A percentile compares a stretch with the other conserved stretches of the same genome.
Conservation (phyloP, 2,888 invertebrate genomes). For the Oasisia sp. region DNA sequence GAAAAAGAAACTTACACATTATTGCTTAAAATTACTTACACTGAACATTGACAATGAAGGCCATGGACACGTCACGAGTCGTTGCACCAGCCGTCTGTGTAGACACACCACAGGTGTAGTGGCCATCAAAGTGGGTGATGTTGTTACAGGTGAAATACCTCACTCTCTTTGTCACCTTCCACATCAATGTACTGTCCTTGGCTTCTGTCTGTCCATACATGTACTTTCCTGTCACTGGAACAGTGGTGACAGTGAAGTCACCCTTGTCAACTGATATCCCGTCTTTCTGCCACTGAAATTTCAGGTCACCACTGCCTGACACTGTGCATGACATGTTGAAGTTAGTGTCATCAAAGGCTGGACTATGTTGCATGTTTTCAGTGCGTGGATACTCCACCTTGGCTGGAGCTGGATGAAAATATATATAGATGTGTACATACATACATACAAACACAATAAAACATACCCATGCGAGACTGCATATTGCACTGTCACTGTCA, state of each 20-base stretch:
- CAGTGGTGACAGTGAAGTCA: background rate
- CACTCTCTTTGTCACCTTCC: background rate
- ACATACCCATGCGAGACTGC: too few species aligned
- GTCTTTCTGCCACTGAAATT: background rate
- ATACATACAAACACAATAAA: too few species aligned
- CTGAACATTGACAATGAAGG: background rate
- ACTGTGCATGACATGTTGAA: too few species aligned
- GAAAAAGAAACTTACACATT: background rate
- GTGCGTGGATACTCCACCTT: too few species aligned
- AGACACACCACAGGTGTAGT: background rate
- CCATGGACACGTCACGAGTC: too few species aligned
- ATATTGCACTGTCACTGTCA: too few species aligned
- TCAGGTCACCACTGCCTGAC: too few species aligned
- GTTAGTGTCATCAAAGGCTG: too few species aligned
- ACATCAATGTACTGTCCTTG: background rate
- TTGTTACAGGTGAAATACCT: background rate
- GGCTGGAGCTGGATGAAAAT: too few species aligned
- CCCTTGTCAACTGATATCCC: background rate
- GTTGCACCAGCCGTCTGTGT: constrained; percentile 7
- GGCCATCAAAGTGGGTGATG: background rate
- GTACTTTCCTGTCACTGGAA: background rate
- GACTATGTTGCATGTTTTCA: too few species aligned
- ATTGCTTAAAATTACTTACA: background rate
- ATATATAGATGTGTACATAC: too few species aligned
- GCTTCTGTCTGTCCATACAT: background rate